Conservation (phyloP, 2,888 invertebrate species). For the Perithous albicinctus region DNA sequence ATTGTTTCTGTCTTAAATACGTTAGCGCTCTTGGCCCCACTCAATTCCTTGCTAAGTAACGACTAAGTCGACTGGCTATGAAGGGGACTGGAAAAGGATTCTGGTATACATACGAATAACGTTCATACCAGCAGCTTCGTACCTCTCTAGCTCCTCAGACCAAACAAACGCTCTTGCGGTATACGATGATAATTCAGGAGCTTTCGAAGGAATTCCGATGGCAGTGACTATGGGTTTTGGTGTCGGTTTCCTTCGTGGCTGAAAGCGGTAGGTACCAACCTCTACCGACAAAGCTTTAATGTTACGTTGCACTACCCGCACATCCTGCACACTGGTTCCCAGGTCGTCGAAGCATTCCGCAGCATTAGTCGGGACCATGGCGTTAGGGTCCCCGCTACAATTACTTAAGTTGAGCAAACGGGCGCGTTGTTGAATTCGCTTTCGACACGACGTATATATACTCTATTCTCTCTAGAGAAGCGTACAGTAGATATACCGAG, state of each 20-base stretch:
- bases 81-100: conserved; percentile 53
- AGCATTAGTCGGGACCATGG: conserved; percentile 51
- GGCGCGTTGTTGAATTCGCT: conserved; percentile 58
- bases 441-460: conserved; percentile 26
- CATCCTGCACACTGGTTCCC: conserved; percentile 41
- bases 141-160: conserved; percentile 26
- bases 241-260: conserved; percentile 49
- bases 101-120: conserved; percentile 10
- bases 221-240: conserved; percentile 48
- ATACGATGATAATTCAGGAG: conserved; percentile 73
- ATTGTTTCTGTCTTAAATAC: conserved; percentile 77
- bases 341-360: conserved; percentile 70
- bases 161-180: conserved; percentile 53
- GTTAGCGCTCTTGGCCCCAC: conserved; percentile 54
- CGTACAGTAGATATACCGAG: conserved; percentile 55
- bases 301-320: conserved; percentile 39
- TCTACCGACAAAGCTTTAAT: conserved; percentile 24
- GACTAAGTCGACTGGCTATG: conserved; percentile 32
- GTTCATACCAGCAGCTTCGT: conserved; percentile 24
- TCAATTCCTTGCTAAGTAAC: conserved; percentile 62
- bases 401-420: conserved; percentile 74
- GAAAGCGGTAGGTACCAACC: conserved; percentile 12
- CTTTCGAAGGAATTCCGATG: conserved; percentile 74
- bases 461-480: conserved; percentile 19
- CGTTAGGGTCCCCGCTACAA: conserved; percentile 69